These are phyloP conservation scores for Campodea augens DNA, from an alignment of 1,140 invertebrate species.

Conservation along the genomic window DNA sequence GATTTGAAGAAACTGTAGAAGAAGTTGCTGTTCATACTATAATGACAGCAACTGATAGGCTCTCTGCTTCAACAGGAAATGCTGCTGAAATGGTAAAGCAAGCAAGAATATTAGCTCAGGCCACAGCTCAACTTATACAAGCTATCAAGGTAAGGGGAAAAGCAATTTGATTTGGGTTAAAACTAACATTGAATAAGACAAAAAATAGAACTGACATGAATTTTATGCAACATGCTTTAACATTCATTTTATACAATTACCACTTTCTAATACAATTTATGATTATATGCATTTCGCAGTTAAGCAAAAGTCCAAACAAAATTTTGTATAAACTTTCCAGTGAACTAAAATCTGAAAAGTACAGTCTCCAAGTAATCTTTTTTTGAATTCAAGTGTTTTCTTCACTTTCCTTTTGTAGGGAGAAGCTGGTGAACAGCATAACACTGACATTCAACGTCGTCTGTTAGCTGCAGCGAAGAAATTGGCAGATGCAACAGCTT, in stretches of 20 bases:
- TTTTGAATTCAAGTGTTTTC: constrained; percentile 18
- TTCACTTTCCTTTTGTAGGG: too few species aligned
- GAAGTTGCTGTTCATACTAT: constrained; percentile 79
- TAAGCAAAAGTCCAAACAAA: too few species aligned
- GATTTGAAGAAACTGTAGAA: constrained; percentile 34
- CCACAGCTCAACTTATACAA: constrained; percentile 77
- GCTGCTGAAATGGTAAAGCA: constrained; percentile 87
- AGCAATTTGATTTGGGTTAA: too few species aligned
- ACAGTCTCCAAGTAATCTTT: too few species aligned
- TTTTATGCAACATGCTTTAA: neutral
- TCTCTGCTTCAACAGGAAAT: constrained; percentile 66
- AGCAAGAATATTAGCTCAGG: constrained; percentile 75
- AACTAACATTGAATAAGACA: too few species aligned
- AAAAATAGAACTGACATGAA: too few species aligned
- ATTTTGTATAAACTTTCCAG: too few species aligned
- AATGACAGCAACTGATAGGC: constrained; percentile 67
- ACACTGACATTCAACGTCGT: constrained; percentile 72
- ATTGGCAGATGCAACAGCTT: constrained; percentile 85
- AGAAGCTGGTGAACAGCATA: constrained; percentile 72
- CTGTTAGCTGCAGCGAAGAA: constrained; percentile 79
- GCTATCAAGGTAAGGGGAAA: constrained; percentile 61
- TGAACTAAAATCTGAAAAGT: too few species aligned
- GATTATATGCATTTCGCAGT: too few species aligned
- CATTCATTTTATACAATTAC: too few species aligned
- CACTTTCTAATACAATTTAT: too few species aligned